phyloP scores from a whole-genome alignment of 2,113 vertebrate species.

The Neotoma lepida region DNA sequence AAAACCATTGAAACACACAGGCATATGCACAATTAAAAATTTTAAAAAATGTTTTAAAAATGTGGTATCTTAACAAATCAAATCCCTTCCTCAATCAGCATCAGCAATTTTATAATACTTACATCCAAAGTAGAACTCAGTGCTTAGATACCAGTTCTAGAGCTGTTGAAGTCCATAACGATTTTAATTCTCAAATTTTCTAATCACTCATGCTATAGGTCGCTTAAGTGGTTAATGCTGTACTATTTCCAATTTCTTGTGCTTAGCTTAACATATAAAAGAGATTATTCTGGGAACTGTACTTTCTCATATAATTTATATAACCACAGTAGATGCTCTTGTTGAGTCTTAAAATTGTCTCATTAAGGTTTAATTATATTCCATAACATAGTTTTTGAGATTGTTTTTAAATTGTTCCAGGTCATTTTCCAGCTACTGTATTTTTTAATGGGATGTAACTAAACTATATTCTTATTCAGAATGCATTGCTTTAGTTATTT shows the following conservation, averaged over 20 bases:
- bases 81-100: neutral
- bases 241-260: conserved; percentile 9
- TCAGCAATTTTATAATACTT: neutral
- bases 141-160: neutral
- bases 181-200: conserved; percentile 61
- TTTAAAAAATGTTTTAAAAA: neutral
- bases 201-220: conserved; percentile 27
- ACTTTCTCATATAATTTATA: conserved; percentile 39
- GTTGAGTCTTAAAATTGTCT: conserved; percentile 60
- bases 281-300: conserved; percentile 14
- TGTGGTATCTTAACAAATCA: conserved; percentile 6
- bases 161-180: neutral
- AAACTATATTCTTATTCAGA: conserved; percentile 42
- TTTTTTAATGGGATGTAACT: conserved; percentile 43
- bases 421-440: conserved; percentile 51
- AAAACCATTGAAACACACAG: neutral
- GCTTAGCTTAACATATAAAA: conserved; percentile 29
- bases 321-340: neutral
- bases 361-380: conserved; percentile 60
- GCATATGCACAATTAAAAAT: neutral
- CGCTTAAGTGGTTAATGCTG: neutral
- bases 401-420: conserved; percentile 57
- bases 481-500: conserved; percentile 30
- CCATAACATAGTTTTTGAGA: neutral
- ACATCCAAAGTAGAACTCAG: neutral